Evolutionary conservation across 2,888 invertebrate species (phyloP).

Genomic region (Rosalia funebris): DNA sequence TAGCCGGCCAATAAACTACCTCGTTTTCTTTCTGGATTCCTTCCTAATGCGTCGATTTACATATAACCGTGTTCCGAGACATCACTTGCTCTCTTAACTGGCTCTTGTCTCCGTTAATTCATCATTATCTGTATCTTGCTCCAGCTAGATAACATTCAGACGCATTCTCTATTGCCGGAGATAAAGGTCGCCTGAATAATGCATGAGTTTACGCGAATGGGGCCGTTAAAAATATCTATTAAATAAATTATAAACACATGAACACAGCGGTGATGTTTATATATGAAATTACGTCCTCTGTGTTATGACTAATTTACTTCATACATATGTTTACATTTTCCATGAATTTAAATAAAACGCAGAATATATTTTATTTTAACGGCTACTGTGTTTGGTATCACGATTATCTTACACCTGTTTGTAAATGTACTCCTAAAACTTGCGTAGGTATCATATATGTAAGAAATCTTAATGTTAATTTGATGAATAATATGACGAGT

Average conservation of each 20-base stretch:
- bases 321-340: no score
- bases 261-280: neutral
- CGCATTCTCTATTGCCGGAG: neutral
- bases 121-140: slow-evolving; percentile 19
- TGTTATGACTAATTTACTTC: neutral
- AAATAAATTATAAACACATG: neutral
- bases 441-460: no score
- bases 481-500: no score
- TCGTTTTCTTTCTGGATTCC: slow-evolving; percentile 45
- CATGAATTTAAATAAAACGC: no score
- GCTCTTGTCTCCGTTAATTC: slow-evolving; percentile 25
- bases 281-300: neutral
- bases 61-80: slow-evolving; percentile 41
- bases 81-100: slow-evolving; percentile 29
- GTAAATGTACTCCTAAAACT: no score
- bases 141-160: slow-evolving; percentile 5
- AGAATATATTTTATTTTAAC: no score
- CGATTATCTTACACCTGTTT: no score
- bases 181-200: neutral
- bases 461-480: no score
- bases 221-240: neutral
- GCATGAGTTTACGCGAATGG: neutral
- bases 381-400: no score
- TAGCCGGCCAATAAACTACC: slow-evolving; percentile 47
- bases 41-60: slow-evolving; percentile 50